A percentile compares a stretch with the other conserved stretches of the same genome.
phyloP scores from a whole-genome alignment of 2,888 invertebrate species.

The Aphidius colemani region DNA sequence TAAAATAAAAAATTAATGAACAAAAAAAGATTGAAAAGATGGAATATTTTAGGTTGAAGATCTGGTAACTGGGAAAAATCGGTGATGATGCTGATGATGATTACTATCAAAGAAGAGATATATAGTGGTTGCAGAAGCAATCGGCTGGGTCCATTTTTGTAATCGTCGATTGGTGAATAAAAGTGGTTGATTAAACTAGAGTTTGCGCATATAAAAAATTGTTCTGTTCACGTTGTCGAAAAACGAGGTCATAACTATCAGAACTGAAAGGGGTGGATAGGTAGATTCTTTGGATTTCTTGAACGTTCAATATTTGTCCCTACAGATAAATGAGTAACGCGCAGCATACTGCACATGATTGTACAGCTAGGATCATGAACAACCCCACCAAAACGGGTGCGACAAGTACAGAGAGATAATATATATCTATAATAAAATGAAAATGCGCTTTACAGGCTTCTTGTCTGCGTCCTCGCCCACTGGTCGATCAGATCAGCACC shows the following conservation, averaged over 20 bases:
- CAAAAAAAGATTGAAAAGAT: too few relatives aligned
- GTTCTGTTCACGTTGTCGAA: too few relatives aligned
- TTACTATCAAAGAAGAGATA: too few relatives aligned
- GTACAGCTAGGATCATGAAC: background rate
- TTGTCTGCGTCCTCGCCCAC: conserved; percentile 51
- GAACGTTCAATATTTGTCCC: conserved; percentile 61
- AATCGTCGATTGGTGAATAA: too few relatives aligned
- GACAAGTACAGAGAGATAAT: background rate
- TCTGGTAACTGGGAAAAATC: too few relatives aligned
- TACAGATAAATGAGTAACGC: conserved; percentile 39
- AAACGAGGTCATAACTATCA: background rate
- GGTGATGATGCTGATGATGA: too few relatives aligned
- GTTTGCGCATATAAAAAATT: conserved; percentile 11
- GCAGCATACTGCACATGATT: conserved; percentile 24
- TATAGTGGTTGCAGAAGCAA: too few relatives aligned
- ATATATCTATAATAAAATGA: too few relatives aligned
- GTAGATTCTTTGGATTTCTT: conserved; percentile 26
- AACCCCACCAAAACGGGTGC: background rate
- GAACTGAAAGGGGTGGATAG: background rate
- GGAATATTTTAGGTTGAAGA: too few relatives aligned
- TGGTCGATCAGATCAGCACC: conserved; percentile 45
- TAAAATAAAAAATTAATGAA: too few relatives aligned
- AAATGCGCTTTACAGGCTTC: conserved; percentile 15
- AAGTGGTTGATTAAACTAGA: too few relatives aligned
- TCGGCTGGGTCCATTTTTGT: too few relatives aligned